These are phyloP conservation scores for Heliconius congener DNA, from an alignment of 1,140 invertebrate genomes.

Conservation along the genomic window DNA sequence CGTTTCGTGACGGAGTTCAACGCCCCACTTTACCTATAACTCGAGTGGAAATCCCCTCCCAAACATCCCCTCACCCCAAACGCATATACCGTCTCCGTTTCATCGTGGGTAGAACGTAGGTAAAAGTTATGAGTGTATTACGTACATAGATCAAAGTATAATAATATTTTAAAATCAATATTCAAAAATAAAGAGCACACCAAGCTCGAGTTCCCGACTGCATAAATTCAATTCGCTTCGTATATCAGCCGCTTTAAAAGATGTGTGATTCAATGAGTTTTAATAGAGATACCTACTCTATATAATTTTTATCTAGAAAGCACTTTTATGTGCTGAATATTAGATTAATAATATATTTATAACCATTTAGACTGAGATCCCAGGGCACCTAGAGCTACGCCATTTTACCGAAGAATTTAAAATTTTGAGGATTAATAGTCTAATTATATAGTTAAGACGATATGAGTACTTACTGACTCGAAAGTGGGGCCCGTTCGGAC, in stretches of 20 bases:
- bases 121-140: not conserved
- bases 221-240: constrained; percentile 56
- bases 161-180: not conserved
- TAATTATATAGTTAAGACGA: too few relatives aligned
- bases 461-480: too few relatives aligned
- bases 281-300: not conserved
- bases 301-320: not conserved
- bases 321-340: not conserved
- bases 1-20: too few relatives aligned
- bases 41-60: too few relatives aligned
- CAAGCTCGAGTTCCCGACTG: constrained; percentile 48
- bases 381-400: too few relatives aligned
- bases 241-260: constrained; percentile 49
- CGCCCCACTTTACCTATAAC: too few relatives aligned
- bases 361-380: not conserved
- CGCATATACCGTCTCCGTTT: too few relatives aligned
- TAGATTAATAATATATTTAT: not conserved
- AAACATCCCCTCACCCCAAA: too few relatives aligned
- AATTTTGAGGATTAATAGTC: too few relatives aligned
- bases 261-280: not conserved
- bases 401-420: too few relatives aligned
- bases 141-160: not conserved
- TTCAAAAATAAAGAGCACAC: constrained; percentile 57
- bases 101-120: too few relatives aligned
- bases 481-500: too few relatives aligned